phyloP scores from a whole-genome alignment of 2,113 vertebrate species.

The Gorilla gorilla region DNA sequence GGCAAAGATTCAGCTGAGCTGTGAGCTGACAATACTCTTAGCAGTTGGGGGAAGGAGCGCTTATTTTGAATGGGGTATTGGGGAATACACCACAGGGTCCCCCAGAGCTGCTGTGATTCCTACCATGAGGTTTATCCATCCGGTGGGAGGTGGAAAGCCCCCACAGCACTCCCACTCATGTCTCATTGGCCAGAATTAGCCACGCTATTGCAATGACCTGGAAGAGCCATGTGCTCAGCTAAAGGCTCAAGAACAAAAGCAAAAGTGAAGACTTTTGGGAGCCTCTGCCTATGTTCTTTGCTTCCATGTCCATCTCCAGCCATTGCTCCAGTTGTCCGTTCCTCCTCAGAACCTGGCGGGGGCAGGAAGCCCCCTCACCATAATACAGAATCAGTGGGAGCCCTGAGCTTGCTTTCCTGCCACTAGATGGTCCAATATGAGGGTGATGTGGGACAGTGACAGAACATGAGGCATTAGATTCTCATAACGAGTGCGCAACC shows the following conservation, averaged over 20 bases:
- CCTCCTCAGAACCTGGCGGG: not conserved
- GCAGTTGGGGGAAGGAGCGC: not conserved
- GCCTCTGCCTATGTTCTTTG: not conserved
- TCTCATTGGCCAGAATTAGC: not conserved
- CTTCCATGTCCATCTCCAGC: not conserved
- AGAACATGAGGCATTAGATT: too few species aligned
- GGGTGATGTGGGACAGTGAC: too few species aligned
- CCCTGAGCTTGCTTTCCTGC: too few species aligned
- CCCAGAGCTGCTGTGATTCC: not conserved
- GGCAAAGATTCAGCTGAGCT: not conserved
- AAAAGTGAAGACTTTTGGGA: not conserved
- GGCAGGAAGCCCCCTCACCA: too few species aligned
- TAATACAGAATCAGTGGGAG: too few species aligned
- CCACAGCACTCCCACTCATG: not conserved
- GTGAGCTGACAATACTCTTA: not conserved
- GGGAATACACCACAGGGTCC: not conserved
- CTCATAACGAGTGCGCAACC: too few species aligned
- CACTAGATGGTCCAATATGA: too few species aligned
- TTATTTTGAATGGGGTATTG: not conserved
- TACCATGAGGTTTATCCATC: not conserved
- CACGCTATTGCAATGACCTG: not conserved
- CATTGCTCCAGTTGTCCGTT: not conserved
- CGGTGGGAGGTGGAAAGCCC: not conserved
- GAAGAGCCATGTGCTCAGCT: not conserved
- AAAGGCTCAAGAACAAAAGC: not conserved